These are phyloP conservation scores for Balanococcus diminutus DNA, from an alignment of 2,888 invertebrate genomes.

Conservation along the genomic window DNA sequence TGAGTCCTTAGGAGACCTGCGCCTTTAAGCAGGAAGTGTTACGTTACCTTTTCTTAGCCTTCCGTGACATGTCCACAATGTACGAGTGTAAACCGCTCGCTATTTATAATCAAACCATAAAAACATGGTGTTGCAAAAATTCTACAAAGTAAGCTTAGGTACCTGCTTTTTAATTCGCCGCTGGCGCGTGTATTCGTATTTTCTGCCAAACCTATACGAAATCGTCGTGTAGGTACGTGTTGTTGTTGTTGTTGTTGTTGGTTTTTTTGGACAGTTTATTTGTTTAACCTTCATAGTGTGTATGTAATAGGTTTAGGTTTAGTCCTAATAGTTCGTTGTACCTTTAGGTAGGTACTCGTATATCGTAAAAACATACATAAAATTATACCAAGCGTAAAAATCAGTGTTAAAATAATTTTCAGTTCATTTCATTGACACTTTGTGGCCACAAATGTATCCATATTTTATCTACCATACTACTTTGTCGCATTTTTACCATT, in stretches of 20 bases:
- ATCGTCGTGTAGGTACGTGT: background rate
- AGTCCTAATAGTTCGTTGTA: background rate
- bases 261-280: background rate
- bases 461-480: background rate
- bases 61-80: conserved; percentile 17
- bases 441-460: background rate
- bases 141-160: background rate
- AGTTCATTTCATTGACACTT: conserved; percentile 25
- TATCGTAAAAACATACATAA: conserved; percentile 13
- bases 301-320: background rate
- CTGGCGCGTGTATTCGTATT: background rate
- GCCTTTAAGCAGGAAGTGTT: conserved; percentile 19
- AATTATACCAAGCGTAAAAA: conserved; percentile 17
- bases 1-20: conserved; percentile 22
- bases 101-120: conserved; percentile 26
- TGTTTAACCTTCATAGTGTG: background rate
- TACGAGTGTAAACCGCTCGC: background rate
- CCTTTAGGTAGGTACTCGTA: background rate
- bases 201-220: background rate
- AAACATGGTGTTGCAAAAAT: background rate
- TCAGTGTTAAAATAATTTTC: conserved; percentile 12
- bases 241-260: no score
- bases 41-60: conserved; percentile 27
- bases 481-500: background rate
- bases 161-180: background rate